A percentile compares a stretch with the other conserved stretches of the same genome.
Evolutionary conservation across 2,797 vertebrate species (phyloP).

Genomic region (Picus viridis): DNA sequence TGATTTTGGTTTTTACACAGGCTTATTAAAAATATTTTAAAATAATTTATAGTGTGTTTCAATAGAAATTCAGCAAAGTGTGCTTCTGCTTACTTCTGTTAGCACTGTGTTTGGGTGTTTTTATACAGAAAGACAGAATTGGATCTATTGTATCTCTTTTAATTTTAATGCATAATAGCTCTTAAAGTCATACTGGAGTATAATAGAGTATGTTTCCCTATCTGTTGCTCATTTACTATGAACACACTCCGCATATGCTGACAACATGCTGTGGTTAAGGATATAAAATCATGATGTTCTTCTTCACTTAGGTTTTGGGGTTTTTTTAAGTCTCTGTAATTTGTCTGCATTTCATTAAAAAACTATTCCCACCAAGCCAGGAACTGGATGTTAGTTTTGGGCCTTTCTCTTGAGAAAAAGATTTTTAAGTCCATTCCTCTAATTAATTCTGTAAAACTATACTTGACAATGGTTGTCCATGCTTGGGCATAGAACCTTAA

Average conservation of each 20-base stretch:
- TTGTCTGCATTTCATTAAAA: neutral
- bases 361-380: neutral
- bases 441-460: neutral
- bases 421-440: slow-evolving; percentile 16
- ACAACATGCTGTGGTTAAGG: neutral
- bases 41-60: neutral
- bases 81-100: neutral
- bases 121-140: neutral
- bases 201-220: neutral
- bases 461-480: neutral
- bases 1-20: neutral
- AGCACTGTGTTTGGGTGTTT: neutral
- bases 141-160: neutral
- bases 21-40: neutral
- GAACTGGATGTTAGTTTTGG: slow-evolving; percentile 25
- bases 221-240: neutral
- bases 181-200: neutral
- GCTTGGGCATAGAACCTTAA: slow-evolving; percentile 4
- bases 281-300: neutral
- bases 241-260: neutral
- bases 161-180: neutral
- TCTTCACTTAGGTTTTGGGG: neutral
- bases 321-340: neutral
- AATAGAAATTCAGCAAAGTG: neutral
- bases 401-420: slow-evolving; percentile 24